Base-by-base conservation (phyloP, 2,797 vertebrate genomes). In the Chromis chromis region DNA sequence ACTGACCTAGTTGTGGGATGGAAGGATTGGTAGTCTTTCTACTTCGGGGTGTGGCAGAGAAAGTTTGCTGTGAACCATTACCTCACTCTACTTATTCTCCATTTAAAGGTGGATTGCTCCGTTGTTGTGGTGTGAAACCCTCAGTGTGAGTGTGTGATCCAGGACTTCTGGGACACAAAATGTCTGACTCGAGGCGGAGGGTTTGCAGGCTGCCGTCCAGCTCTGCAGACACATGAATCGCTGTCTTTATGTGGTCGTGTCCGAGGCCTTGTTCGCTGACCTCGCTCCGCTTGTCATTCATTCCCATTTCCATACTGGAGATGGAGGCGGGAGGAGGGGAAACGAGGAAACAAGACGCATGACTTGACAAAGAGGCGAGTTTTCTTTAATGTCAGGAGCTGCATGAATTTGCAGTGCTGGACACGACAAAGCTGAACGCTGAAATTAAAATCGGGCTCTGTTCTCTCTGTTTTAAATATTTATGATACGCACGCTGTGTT, bases 361-460 rank as follows among this genome's bases (percentile, higher is more conserved):
- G 36, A 68, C 60, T 63, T 57, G 82, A 92, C 89, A 90, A 92
- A 91, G 90, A 79, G 65, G 6, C 67, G 53, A 83, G 76, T 86
- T 90, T 74, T 76, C 79, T 76, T 71, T 80, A 92, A 91, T 91
- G 90, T 90, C 90, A 91, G 76, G 19, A 73, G 65, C 76, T 85
- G 90, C 90, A 86, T 88, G 88, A 83, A 89, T 84, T 86, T 86
- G 9, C 55, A 31, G 71, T 16, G 1, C n/a, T 22, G 73, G 65
- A 67, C 24, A 0, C 33, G 44, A 79, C 42, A 44, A 44, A 7
- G 5, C 14, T 17, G 58, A 33, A 44, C n/a, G 14, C 8, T 4
- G 49, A n/a, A 21, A 56, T 49, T 8, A 62, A 72, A 63, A 55
- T 13, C 3, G 2, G 46, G 31, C 65, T 66, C 52, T 79, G 68